These are phyloP conservation scores for Epinephelus coioides DNA, from an alignment of 2,797 vertebrate genomes.

Conservation along the genomic window DNA sequence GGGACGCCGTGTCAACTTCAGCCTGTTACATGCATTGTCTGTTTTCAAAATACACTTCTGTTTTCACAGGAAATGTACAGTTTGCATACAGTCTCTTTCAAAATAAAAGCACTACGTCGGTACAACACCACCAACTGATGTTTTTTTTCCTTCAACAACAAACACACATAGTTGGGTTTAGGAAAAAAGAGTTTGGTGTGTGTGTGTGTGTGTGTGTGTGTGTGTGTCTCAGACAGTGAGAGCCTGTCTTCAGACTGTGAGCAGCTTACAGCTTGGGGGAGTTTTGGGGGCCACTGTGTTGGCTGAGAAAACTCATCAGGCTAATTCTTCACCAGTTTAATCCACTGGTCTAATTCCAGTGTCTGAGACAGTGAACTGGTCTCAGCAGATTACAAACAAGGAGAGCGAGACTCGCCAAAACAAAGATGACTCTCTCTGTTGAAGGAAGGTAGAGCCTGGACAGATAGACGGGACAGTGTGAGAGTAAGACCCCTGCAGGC, in stretches of 20 bases:
- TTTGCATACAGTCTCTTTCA: too few species aligned
- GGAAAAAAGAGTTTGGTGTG: background rate
- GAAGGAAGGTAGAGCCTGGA: background rate
- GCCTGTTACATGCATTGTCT: too few species aligned
- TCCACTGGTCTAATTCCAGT: slow-evolving; percentile 77
- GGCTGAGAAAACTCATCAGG: slow-evolving; percentile 69
- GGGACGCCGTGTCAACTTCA: too few species aligned
- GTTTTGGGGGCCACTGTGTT: slow-evolving; percentile 36
- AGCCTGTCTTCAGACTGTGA: slow-evolving; percentile 77
- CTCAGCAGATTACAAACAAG: slow-evolving; percentile 69
- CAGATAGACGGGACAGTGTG: background rate
- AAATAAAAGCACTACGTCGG: too few species aligned
- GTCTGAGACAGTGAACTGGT: slow-evolving; percentile 72
- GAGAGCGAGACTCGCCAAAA: slow-evolving; percentile 57
- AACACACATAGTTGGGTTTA: too few species aligned
- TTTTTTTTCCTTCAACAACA: too few species aligned
- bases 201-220: slow-evolving; percentile 23
- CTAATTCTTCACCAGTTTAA: slow-evolving; percentile 80
- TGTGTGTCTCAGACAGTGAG: slow-evolving; percentile 66
- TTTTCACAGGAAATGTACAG: too few species aligned
- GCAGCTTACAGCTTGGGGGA: slow-evolving; percentile 74
- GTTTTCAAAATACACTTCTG: too few species aligned
- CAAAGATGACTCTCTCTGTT: slow-evolving; percentile 68
- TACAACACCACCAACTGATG: too few species aligned
- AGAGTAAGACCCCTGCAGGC: background rate